Percentiles rank a stretch among this genome's conserved stretches.
These are phyloP conservation scores for Epizoanthus ramosus DNA, from an alignment of 92 coral and sea anemone species.

Conservation along the genomic window DNA sequence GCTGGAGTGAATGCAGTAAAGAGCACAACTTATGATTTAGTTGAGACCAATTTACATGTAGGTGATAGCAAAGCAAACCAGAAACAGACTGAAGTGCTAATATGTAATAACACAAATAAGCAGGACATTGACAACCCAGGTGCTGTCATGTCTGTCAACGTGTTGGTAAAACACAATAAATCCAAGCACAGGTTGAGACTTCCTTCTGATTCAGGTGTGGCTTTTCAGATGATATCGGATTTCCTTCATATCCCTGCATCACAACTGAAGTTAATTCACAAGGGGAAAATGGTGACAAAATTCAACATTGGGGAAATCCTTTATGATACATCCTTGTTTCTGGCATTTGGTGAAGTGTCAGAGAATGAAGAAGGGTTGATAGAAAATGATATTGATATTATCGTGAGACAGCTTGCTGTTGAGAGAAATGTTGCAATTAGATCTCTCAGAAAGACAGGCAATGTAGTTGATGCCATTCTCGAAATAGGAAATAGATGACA, in stretches of 20 bases:
- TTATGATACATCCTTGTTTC: conserved; percentile 65
- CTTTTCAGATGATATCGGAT: conserved; percentile 63
- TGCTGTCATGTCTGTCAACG: conserved; percentile 42
- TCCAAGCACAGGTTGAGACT: conserved; percentile 67
- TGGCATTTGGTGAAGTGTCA: conserved; percentile 90
- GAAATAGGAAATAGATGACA: conserved; percentile 77
- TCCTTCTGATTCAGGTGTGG: conserved; percentile 28
- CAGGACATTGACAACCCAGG: background rate
- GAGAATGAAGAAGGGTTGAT: conserved; percentile 90
- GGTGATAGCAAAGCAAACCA: background rate
- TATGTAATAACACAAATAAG: background rate
- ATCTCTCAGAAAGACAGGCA: conserved; percentile 75
- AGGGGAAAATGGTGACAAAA: conserved; percentile 74
- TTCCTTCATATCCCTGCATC: conserved; percentile 67
- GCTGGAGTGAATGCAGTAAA: background rate
- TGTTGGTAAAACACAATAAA: conserved; percentile 77
- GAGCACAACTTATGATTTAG: background rate
- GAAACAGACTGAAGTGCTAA: background rate
- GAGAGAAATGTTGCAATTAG: conserved; percentile 87
- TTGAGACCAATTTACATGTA: background rate
- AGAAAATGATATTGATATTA: conserved; percentile 73
- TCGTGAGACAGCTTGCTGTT: conserved; percentile 80
- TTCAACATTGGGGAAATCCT: conserved; percentile 58
- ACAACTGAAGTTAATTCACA: conserved; percentile 83
- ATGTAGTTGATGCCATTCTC: conserved; percentile 88